Conservation (phyloP, 1,140 invertebrate species). For the Heliconius nattereri region DNA sequence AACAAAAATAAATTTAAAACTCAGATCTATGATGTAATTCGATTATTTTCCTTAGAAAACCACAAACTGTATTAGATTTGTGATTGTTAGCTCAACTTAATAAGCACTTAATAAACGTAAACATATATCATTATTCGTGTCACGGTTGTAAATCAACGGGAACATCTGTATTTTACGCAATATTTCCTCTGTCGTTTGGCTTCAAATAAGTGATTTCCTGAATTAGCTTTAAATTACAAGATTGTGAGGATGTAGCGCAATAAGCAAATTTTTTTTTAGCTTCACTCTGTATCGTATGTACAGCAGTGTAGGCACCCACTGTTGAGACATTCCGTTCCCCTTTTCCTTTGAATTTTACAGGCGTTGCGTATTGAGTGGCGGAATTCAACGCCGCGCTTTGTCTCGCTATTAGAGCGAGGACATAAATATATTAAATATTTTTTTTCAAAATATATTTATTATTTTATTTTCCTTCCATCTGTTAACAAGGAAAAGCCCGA, state of each 20-base stretch:
- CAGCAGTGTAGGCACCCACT: too few relatives aligned
- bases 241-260: not conserved
- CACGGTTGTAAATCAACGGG: not conserved
- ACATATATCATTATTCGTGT: not conserved
- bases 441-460: too few relatives aligned
- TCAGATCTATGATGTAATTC: not conserved
- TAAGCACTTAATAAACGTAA: slow-evolving; percentile 5
- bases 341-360: too few relatives aligned
- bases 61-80: not conserved
- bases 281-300: too few relatives aligned
- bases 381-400: too few relatives aligned
- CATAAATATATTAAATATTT: too few relatives aligned
- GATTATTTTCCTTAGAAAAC: not conserved
- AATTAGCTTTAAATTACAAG: not conserved
- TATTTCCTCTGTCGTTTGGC: not conserved
- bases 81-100: not conserved
- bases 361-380: too few relatives aligned
- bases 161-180: not conserved
- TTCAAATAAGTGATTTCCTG: not conserved
- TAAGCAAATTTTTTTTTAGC: not conserved
- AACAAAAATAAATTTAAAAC: not conserved
- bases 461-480: too few relatives aligned
- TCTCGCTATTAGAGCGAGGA: too few relatives aligned
- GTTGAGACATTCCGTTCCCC: too few relatives aligned
- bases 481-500: too few relatives aligned